phyloP scores from a whole-genome alignment of 2,113 vertebrate species.

The Albula goreensis region DNA sequence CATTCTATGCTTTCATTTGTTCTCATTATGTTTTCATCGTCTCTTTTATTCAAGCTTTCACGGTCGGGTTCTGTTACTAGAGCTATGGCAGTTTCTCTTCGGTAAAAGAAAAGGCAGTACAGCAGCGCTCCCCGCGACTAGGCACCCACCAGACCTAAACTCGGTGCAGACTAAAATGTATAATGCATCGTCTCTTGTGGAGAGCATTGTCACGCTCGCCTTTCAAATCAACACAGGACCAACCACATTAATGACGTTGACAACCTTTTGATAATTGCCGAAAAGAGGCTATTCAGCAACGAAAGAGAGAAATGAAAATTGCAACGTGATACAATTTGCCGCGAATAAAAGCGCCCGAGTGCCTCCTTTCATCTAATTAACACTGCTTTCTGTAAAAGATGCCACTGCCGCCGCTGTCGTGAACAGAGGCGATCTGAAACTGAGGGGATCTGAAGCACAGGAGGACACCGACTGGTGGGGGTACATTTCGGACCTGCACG shows the following conservation, averaged over 20 bases:
- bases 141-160: background rate
- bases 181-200: background rate
- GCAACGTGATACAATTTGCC: conserved; percentile 35
- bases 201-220: background rate
- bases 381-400: conserved; percentile 13
- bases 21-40: background rate
- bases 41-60: background rate
- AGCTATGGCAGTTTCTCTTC: background rate
- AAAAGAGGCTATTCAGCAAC: conserved; percentile 26
- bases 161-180: background rate
- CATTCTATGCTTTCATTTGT: background rate
- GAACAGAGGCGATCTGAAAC: background rate
- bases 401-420: background rate
- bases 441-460: no score
- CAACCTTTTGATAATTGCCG: conserved; percentile 29
- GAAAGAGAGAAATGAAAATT: conserved; percentile 40
- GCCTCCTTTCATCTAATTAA: conserved; percentile 22
- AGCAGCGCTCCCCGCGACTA: no score
- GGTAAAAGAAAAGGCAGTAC: background rate
- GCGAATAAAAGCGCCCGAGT: conserved; percentile 38
- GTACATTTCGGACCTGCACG: conserved; percentile 15
- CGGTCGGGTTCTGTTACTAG: background rate
- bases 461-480: background rate
- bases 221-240: conserved; percentile 35
- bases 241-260: conserved; percentile 20